These are phyloP conservation scores for Pedionomus torquatus DNA, from an alignment of 2,113 vertebrate genomes.

Conservation along the genomic window DNA sequence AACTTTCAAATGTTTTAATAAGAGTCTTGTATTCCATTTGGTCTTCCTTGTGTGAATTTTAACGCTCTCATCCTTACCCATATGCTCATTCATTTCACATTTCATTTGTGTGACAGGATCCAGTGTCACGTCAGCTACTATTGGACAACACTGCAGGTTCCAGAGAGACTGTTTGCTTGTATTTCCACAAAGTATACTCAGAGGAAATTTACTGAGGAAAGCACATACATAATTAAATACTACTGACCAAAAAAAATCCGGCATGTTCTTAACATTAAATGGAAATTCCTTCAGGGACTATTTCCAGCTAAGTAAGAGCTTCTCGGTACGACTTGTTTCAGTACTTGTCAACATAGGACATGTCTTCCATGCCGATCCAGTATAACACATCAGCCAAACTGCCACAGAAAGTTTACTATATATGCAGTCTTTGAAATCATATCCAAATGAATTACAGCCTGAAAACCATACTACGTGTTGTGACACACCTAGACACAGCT, in stretches of 20 bases:
- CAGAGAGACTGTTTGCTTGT: background rate
- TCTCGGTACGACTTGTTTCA: background rate
- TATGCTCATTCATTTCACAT: background rate
- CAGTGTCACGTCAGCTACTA: background rate
- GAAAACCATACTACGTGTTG: background rate
- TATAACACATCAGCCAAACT: background rate
- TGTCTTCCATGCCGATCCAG: background rate
- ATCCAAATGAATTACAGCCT: background rate
- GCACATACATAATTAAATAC: background rate
- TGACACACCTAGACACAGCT: background rate
- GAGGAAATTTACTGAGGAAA: background rate
- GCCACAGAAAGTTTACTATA: background rate
- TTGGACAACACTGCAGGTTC: background rate
- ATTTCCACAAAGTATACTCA: background rate
- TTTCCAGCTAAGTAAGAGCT: background rate
- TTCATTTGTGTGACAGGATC: background rate
- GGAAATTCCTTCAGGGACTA: background rate
- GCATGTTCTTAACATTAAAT: background rate
- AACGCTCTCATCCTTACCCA: background rate
- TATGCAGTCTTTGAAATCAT: background rate
- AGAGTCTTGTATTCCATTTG: background rate
- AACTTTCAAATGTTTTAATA: too few relatives aligned
- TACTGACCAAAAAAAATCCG: background rate
- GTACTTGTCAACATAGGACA: background rate
- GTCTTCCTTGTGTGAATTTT: background rate